Evolutionary conservation across 2,113 vertebrate species (phyloP), one percentile per base, ranked within the genome.

Genomic region (Cyprinodon tularosa): DNA sequence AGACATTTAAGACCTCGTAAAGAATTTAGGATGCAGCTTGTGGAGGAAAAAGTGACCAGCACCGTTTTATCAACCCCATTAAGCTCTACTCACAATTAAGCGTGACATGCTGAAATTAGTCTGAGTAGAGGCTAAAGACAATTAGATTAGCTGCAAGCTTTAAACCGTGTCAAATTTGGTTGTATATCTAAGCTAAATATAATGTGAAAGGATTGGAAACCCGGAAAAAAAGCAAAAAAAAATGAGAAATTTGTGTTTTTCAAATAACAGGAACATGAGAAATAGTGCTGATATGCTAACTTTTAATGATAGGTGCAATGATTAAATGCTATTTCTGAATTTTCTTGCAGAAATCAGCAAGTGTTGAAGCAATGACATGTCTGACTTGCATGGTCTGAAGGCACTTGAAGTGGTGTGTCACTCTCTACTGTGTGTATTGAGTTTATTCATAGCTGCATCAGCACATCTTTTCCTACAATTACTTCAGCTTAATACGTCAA

Each of bases 61-160:
- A 57, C 69, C 60, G 77, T 91, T 93, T 93, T 89, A 92, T 92
- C 89, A 91, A 88, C 84, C 84, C 83, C 78, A 87, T 91, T 91
- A 91, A 93, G 87, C 77, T 42, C 77, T 62, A 50, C 79, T 90
- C 79, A 88, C 87, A 86, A 90, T 90, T 84, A 91, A 92, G 88
- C 79, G 82, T 83, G 91, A 85, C 89, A 70, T 65, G 80, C 83
- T 84, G 45, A 68, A 90, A 83, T 86, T 86, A 88, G 82, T 39
- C 77, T 29, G 74, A 80, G 74, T 83, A 7, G 69, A 83, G 77
- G 84, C 82, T 65, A 76, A 78, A 88, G 84, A 84, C 81, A 83
- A 72, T 80, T 77, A 82, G 77, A 90, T 92, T 86, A 86, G 78
- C 74, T 40, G 45, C 62, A 36, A 82, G 78, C 82, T 79, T 72